Evolutionary conservation across 2,113 vertebrate genomes (phyloP).

Genomic region (Thermophis baileyi): DNA sequence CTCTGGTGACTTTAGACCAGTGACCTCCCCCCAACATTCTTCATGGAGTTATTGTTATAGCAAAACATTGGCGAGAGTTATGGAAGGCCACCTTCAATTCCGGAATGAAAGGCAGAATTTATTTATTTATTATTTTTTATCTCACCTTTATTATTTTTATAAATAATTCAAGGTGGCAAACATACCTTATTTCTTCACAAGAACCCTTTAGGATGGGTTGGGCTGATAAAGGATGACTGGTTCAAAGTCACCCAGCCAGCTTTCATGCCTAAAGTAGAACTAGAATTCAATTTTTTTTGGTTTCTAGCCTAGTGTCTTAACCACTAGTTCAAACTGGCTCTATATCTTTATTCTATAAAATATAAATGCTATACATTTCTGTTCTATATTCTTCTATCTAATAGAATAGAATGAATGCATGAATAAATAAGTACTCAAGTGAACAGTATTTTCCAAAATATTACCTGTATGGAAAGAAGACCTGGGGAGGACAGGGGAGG

Average conservation of each 20-base stretch:
- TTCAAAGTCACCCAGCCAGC: not conserved
- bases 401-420: not conserved
- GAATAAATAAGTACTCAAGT: not conserved
- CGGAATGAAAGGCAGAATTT: not conserved
- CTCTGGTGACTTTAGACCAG: not conserved
- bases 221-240: not conserved
- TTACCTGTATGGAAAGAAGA: not conserved
- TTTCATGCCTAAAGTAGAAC: not conserved
- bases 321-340: not conserved
- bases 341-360: not conserved
- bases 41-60: not conserved
- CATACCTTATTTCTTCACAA: not conserved
- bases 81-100: not conserved
- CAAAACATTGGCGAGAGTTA: not conserved
- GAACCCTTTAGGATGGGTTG: too few species aligned
- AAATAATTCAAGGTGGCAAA: too few species aligned
- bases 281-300: not conserved
- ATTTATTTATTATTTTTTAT: not conserved
- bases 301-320: not conserved
- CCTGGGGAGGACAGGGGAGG: not conserved
- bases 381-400: not conserved
- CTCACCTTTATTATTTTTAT: not conserved
- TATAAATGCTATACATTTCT: not conserved
- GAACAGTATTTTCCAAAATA: not conserved
- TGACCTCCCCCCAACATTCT: not conserved